Percentiles rank a stretch among this genome's conserved stretches.
phyloP scores from a whole-genome alignment of 2,797 vertebrate genomes.

The Chaenodraco wilsoni region DNA sequence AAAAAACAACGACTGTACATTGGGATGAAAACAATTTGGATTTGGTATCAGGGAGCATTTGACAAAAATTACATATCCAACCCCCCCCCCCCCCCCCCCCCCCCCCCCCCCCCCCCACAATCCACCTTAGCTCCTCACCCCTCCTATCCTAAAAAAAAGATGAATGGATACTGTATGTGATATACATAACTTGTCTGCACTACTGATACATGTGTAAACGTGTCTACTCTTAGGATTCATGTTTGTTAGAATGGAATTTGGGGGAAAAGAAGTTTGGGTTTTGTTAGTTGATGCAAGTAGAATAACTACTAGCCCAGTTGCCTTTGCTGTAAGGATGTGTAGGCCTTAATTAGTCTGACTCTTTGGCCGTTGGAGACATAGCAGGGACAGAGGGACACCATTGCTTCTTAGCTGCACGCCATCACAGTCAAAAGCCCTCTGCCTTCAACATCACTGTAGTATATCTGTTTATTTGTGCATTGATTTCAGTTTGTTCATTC shows the following conservation, averaged over 20 bases:
- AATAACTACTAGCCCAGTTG: slow-evolving; percentile 70
- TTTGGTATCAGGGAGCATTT: slow-evolving; percentile 80
- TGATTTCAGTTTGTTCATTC: slow-evolving; percentile 37
- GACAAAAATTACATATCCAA: slow-evolving; percentile 70
- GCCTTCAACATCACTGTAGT: slow-evolving; percentile 51
- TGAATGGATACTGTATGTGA: slow-evolving; percentile 67
- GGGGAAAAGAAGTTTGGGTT: slow-evolving; percentile 54
- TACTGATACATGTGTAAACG: slow-evolving; percentile 77
- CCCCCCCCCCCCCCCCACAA: slow-evolving; percentile 27
- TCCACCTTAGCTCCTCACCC: slow-evolving; percentile 3
- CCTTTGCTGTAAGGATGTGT: slow-evolving; percentile 74
- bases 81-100: slow-evolving; percentile 16
- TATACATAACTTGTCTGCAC: slow-evolving; percentile 76
- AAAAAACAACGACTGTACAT: slow-evolving; percentile 54
- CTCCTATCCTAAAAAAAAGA: slow-evolving; percentile 46
- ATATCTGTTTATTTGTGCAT: slow-evolving; percentile 35
- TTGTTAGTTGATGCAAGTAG: slow-evolving; percentile 62
- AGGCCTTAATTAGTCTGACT: slow-evolving; percentile 54
- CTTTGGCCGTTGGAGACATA: slow-evolving; percentile 31
- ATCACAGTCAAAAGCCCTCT: slow-evolving; percentile 55
- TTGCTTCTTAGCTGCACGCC: slow-evolving; percentile 38
- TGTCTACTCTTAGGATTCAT: slow-evolving; percentile 73
- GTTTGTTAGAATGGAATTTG: slow-evolving; percentile 69
- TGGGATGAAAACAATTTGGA: slow-evolving; percentile 74
- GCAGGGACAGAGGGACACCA: slow-evolving; percentile 27